Evolutionary conservation across 2,113 vertebrate genomes (phyloP), one percentile per base, ranked within the genome.

Genomic region (Polypterus bichir): DNA sequence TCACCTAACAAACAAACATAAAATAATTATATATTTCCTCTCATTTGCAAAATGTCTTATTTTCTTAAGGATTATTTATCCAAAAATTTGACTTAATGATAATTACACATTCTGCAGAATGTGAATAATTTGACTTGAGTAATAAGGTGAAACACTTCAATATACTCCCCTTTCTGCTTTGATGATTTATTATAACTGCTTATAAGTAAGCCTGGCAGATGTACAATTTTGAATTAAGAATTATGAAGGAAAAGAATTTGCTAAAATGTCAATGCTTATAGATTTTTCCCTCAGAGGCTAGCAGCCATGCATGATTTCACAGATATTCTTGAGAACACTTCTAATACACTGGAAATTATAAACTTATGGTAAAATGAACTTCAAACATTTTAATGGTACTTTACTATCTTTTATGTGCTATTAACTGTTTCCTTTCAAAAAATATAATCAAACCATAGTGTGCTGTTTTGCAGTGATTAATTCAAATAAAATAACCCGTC

Each of bases 121-220:
- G 44, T 57, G 44, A n/a, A 8, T 57, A 10, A 52, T 52, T 52
- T 52, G 51, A 52, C 51, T 52, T 52, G 51, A 10, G 51, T 10
- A 45, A 9, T 6, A 45, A 6, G 44, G 46, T 44, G 8, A 64
- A 56, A 64, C 48, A 8, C 49, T 56, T n/a, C 2, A 65, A 4
- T 44, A 46, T 71, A 9, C 10, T 10, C 62, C 47, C 47, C 59
- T 59, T 74, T 70, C 46, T 71, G 49, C 27, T 56, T 65, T 62
- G 52, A 1, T 67, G 5, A 54, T 59, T 71, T 59, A 64, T 65
- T 68, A 57, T 67, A 44, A 61, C 10, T 48, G 54, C 49, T 48
- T 55, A 72, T 67, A 48, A 53, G 4, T 55, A 69, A 64, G 9
- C 48, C 52, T 1, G 67, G 8, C 49, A 62, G 27, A 53, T 64